Evolutionary conservation across 2,888 invertebrate species (phyloP), one percentile per base, ranked within the genome.

Genomic region (Drosophila demipolita): DNA sequence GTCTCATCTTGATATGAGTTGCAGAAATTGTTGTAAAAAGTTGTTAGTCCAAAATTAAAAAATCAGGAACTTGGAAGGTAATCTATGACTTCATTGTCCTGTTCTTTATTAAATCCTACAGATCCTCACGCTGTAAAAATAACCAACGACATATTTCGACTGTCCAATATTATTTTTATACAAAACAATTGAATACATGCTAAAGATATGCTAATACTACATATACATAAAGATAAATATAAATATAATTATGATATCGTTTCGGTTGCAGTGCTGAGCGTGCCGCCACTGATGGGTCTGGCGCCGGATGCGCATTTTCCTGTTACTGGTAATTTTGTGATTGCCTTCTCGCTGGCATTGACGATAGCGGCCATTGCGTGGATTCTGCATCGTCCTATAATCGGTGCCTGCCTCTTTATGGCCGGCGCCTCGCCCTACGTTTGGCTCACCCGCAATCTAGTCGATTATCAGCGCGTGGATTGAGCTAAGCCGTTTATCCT

Each of bases 371-470:
- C 94, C 3, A 89, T 94, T 20, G 94, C 94, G 12, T 95, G 95
- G 95, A 92, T 94, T 23, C 76, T 94, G 40, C 94, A 94, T 81
- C 92, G 94, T 59, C 94, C 94, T 11, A 93, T 94, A 93, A 91
- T 95, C 45, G 94, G 94, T 3, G 93, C 93, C 66, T 94, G 94
- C 11, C 88, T 94, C 32, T 83, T 94, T 38, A 93, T 94, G 80
- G 94, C 94, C 3, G 94, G 94, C 1, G 90, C 93, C 48, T 94
- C 94, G 40, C 94, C 94, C 5, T 93, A 94, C 75, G 88, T 94
- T 8, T 94, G 94, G 90, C 94, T 94, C 76, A 93, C 93, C 1
- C 85, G 92, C 36, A 90, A 91, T 57, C 78, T 93, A 15, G 81
- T 89, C 35, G 85, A 83, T 15, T 86, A 84, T 54, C 84, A 86